Conservation (phyloP, 1,140 invertebrate genomes). For the Bursaphelenchus mucronatus region DNA sequence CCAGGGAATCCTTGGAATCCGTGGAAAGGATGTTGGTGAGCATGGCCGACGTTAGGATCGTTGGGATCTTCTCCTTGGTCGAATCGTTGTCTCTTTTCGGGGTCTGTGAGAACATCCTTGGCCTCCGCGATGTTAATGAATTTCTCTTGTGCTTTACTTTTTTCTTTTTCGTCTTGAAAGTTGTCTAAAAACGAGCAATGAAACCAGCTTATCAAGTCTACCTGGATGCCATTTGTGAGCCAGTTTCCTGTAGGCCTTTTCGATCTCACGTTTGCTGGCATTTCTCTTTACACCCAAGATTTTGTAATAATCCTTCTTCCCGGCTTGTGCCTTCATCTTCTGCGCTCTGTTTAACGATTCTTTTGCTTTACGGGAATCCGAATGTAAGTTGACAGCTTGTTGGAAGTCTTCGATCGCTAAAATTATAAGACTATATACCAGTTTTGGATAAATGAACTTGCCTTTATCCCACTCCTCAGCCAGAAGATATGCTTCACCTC, state of each 20-base stretch:
- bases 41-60: slow-evolving; percentile 75
- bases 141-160: slow-evolving; percentile 90
- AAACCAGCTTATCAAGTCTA: no score
- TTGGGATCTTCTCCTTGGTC: slow-evolving; percentile 92
- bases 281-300: slow-evolving; percentile 77
- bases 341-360: slow-evolving; percentile 83
- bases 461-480: slow-evolving; percentile 88
- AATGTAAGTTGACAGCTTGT: slow-evolving; percentile 78
- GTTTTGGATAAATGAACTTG: slow-evolving; percentile 60
- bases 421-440: slow-evolving; percentile 52
- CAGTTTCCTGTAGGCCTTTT: slow-evolving; percentile 91
- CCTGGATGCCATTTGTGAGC: slow-evolving; percentile 94
- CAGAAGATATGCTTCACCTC: slow-evolving; percentile 82
- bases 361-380: slow-evolving; percentile 74
- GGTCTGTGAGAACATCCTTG: slow-evolving; percentile 83
- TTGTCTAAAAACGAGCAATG: slow-evolving; percentile 68
- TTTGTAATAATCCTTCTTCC: slow-evolving; percentile 95
- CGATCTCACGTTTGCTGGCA: slow-evolving; percentile 85
- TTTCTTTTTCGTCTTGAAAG: slow-evolving; percentile 76
- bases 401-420: slow-evolving; percentile 80
- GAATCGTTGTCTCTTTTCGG: slow-evolving; percentile 70
- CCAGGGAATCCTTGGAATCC: slow-evolving; percentile 78
- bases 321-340: slow-evolving; percentile 85
- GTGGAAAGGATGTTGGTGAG: slow-evolving; percentile 66
- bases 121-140: slow-evolving; percentile 98